Evolutionary conservation across 2,113 vertebrate species (phyloP).

Genomic region (Trematomus loennbergii): DNA sequence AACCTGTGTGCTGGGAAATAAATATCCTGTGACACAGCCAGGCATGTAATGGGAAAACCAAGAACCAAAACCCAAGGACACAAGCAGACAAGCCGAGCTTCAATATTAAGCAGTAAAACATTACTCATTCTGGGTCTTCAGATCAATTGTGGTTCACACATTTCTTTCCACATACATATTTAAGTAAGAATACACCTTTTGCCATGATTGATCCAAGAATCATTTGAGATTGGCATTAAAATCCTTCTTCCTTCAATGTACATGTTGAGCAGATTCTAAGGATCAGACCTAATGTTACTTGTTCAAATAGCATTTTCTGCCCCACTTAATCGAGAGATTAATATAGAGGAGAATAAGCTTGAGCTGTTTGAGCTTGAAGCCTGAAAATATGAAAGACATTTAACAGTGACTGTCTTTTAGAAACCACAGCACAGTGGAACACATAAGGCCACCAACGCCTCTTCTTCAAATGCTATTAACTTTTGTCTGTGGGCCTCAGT

Average conservation of each 20-base stretch:
- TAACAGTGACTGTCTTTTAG: neutral
- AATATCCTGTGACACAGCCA: constrained; percentile 61
- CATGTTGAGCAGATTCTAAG: neutral
- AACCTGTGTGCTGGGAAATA: constrained; percentile 52
- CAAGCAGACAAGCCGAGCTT: neutral
- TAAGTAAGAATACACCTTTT: neutral
- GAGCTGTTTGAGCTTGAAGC: neutral
- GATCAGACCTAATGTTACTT: neutral
- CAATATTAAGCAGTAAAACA: constrained; percentile 14
- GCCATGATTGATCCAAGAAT: neutral
- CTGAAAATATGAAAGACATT: neutral
- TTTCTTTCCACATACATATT: constrained; percentile 3
- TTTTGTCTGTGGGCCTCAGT: neutral
- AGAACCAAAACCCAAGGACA: constrained; percentile 40
- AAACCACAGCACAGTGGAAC: neutral
- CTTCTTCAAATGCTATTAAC: neutral
- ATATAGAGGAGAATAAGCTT: neutral
- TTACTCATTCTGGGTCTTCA: neutral
- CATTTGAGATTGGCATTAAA: neutral
- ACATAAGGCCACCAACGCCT: neutral
- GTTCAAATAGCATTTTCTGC: neutral
- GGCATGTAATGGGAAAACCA: constrained; percentile 66
- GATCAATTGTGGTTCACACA: neutral
- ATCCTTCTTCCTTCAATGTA: neutral
- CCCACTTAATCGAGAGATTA: neutral